Evolutionary conservation across 2,797 vertebrate genomes (phyloP).

Genomic region (Odontamblyopus rebecca): DNA sequence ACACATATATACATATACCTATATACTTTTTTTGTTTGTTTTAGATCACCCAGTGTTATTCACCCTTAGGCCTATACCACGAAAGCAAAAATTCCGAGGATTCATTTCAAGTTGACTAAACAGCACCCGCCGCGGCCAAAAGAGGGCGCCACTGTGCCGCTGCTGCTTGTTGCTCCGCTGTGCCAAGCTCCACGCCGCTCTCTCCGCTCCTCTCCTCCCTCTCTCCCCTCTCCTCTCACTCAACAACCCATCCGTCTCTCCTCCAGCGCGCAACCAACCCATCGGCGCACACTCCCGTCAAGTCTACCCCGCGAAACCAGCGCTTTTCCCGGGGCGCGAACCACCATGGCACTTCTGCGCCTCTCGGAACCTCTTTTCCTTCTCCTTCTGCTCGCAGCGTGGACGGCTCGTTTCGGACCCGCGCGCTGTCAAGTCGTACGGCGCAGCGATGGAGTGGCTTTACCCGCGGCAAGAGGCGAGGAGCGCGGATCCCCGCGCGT

Average conservation of each 20-base stretch:
- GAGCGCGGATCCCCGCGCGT: conserved; percentile 55
- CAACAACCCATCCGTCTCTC: conserved; percentile 67
- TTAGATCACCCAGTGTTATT: too few species aligned
- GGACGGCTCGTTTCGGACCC: conserved; percentile 68
- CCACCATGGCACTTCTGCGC: conserved; percentile 64
- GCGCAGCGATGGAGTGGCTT: conserved; percentile 51
- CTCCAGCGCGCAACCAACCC: conserved; percentile 55
- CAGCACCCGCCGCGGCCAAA: conserved; percentile 19
- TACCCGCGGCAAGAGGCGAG: conserved; percentile 30
- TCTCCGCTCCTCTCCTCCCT: conserved; percentile 41
- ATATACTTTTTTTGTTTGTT: too few species aligned
- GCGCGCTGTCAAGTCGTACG: conserved; percentile 60
- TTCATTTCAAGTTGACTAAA: not conserved
- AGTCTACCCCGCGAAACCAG: conserved; percentile 57
- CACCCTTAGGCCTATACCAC: too few species aligned
- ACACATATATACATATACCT: too few species aligned
- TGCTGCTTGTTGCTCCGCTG: not conserved
- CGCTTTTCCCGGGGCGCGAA: conserved; percentile 71
- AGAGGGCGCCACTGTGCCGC: conserved; percentile 63
- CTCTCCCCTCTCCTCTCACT: conserved; percentile 28
- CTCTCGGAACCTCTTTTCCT: conserved; percentile 32
- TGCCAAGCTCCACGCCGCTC: conserved; percentile 42
- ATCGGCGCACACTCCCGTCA: conserved; percentile 69
- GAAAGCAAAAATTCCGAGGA: too few species aligned
- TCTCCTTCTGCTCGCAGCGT: conserved; percentile 32